Evolutionary conservation across 2,797 vertebrate genomes (phyloP).

Genomic region (Pelochelys cantorii): DNA sequence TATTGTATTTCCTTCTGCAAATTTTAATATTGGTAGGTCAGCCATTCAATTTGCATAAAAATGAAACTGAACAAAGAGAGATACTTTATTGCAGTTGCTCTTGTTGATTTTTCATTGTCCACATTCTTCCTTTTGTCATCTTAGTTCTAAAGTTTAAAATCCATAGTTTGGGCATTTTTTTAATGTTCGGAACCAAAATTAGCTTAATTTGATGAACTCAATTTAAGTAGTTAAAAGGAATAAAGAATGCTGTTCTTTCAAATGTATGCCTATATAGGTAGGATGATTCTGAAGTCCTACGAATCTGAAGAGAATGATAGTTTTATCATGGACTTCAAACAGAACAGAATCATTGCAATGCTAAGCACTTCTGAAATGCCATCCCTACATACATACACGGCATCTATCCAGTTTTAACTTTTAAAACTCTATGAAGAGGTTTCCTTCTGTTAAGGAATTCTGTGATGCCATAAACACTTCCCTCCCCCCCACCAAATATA

Average conservation of each 20-base stretch:
- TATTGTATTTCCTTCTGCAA: background rate
- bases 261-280: background rate
- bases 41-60: background rate
- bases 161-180: background rate
- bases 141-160: background rate
- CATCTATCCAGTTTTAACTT: background rate
- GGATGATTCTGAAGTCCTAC: background rate
- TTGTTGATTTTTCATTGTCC: background rate
- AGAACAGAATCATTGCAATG: background rate
- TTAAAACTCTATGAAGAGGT: background rate
- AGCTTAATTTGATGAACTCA: background rate
- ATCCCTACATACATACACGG: background rate
- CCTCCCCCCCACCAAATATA: background rate
- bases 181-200: background rate
- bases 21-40: background rate
- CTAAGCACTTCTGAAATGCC: background rate
- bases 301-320: background rate
- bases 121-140: background rate
- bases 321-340: background rate
- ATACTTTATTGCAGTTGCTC: background rate
- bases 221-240: background rate
- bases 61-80: background rate
- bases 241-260: background rate
- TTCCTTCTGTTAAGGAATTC: background rate
- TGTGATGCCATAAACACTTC: background rate